Base-by-base conservation (phyloP, 1,140 invertebrate genomes). In the Penaeus chinensis region DNA sequence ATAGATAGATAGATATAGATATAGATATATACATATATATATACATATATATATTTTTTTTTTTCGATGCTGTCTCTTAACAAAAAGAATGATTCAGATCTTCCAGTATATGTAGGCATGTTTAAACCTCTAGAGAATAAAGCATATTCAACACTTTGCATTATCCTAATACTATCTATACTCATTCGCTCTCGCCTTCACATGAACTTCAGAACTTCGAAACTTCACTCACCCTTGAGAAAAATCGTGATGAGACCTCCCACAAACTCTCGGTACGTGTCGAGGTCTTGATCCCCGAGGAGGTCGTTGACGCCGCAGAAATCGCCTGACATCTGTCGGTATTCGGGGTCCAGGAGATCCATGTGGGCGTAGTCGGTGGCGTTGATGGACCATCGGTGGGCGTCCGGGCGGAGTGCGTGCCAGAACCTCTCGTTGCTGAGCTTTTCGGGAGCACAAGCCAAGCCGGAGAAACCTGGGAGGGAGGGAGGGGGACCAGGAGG, bases 361-460 rank as follows among this genome's bases (percentile, higher is more conserved):
- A 37, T 88, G 37, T 91, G 91, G 37, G 86, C 91, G 47, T 85
- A 91, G 5, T 54, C 60, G 2, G 91, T 91, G 18, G 91, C 89
- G 76, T 91, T 91, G 32, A 91, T 78, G 62, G 85, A 87, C 91
- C 91, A 91, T 24, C 81, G 66, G 8, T 88, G 82, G 19, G 90
- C 82, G 2, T 20, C 4, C 16, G 85, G 54, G 27, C 77, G 54
- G 81, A 91, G 80, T 5, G 91, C 90, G 22, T 90, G 66, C 85
- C 89, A 91, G 69, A 91, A 91, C 8, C 91, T 54, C 13, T 79
- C 65, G 61, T 91, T 90, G 2, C 89, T 85, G 11, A 91, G 71
- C 5, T 82, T 65, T 8, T 82, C 88, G 0, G 91, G 91, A 22
- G 89, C 91, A 62, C 91, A 91, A 10, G 90, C 82, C 1, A 62